Evolutionary conservation across 2,888 invertebrate species (phyloP).

Genomic region (Cataglyphis altisquamis): DNA sequence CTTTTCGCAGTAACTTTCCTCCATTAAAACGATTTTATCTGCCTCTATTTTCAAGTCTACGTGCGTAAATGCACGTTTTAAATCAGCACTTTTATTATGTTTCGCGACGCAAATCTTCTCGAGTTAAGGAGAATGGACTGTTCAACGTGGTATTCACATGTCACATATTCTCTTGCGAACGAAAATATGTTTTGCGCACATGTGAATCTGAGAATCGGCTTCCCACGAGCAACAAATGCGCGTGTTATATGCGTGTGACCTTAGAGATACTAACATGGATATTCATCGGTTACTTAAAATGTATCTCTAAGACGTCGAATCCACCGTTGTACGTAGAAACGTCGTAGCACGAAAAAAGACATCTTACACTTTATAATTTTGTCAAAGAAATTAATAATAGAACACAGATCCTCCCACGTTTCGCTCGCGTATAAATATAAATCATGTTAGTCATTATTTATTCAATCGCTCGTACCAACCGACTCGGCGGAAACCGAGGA

Average conservation of each 20-base stretch:
- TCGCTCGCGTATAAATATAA: background rate
- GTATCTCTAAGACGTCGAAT: background rate
- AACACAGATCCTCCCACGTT: background rate
- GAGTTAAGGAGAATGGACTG: background rate
- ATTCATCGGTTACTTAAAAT: background rate
- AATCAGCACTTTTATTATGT: background rate
- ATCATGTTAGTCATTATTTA: background rate
- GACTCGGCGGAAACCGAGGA: constrained; percentile 15
- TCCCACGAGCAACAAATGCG: background rate
- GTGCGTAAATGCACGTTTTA: background rate
- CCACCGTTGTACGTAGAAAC: background rate
- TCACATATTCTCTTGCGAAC: background rate
- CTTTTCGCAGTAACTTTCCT: background rate
- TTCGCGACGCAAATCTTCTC: background rate
- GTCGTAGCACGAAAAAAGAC: background rate
- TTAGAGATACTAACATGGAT: background rate
- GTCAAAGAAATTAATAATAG: background rate
- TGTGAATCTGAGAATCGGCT: background rate
- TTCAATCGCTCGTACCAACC: background rate
- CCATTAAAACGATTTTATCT: background rate
- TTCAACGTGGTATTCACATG: background rate
- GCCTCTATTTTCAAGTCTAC: background rate
- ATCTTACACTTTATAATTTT: background rate
- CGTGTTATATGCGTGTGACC: background rate
- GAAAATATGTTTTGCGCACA: background rate